A percentile compares a stretch with the other conserved stretches of the same genome.
phyloP scores from a whole-genome alignment of 2,797 vertebrate species.

The Notolepis coatsorum region DNA sequence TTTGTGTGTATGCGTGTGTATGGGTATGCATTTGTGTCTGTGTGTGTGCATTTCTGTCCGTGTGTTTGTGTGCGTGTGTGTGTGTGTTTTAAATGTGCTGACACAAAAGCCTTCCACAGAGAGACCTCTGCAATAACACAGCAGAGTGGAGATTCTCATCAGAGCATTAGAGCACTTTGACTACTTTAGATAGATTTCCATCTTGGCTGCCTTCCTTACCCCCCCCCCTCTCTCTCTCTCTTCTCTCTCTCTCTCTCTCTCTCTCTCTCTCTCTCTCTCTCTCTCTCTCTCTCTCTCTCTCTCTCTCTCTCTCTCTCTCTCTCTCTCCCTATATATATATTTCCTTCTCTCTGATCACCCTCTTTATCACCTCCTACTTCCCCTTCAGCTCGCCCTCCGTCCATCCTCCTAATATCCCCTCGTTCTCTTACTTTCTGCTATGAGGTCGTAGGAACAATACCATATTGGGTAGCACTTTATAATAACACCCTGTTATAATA shows the following conservation, averaged over 20 bases:
- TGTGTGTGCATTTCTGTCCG: neutral
- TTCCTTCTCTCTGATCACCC: neutral
- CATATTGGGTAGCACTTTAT: too few species aligned
- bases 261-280: neutral
- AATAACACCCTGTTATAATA: too few species aligned
- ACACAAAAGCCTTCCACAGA: slow-evolving; percentile 29
- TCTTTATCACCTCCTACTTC: neutral
- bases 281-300: neutral
- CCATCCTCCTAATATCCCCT: neutral
- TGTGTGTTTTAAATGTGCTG: slow-evolving; percentile 36
- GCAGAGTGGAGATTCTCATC: slow-evolving; percentile 45
- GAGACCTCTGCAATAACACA: slow-evolving; percentile 35
- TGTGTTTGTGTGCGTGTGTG: slow-evolving; percentile 8
- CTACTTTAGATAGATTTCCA: slow-evolving; percentile 35
- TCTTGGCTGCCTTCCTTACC: slow-evolving; percentile 19
- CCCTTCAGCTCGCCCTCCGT: neutral
- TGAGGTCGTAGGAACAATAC: too few species aligned
- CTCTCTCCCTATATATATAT: too few species aligned
- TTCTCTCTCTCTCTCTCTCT: slow-evolving; percentile 2
- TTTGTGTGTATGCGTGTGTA: neutral
- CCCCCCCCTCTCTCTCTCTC: neutral
- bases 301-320: neutral
- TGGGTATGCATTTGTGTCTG: neutral
- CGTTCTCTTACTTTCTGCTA: slow-evolving; percentile 10
- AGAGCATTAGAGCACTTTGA: slow-evolving; percentile 17